Conservation (phyloP, 2,797 vertebrate species). For the Sparus aurata region DNA sequence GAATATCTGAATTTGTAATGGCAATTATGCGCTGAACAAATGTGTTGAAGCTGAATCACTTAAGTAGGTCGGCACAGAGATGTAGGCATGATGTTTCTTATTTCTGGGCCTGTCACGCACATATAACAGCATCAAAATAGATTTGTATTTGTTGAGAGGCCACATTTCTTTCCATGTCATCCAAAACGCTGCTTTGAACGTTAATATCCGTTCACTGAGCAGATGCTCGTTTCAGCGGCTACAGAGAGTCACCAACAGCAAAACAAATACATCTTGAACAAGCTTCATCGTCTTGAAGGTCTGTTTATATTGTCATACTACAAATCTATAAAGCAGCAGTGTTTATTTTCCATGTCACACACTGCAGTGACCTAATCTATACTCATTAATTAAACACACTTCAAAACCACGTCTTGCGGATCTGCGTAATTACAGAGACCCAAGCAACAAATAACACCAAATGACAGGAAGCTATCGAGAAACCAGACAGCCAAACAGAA, state of each 20-base stretch:
- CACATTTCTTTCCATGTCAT: neutral
- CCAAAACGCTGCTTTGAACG: neutral
- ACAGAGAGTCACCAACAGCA: neutral
- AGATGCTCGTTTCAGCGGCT: neutral
- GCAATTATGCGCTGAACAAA: neutral
- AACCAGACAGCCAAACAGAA: neutral
- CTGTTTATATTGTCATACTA: neutral
- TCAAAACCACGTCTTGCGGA: neutral
- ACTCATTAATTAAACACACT: neutral
- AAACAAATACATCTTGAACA: neutral
- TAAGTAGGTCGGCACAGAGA: neutral
- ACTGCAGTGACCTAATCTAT: neutral
- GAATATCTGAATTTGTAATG: conserved; percentile 60
- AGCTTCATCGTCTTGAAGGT: too few relatives aligned
- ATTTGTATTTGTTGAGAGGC: neutral
- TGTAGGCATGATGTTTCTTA: neutral
- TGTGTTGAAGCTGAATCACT: neutral
- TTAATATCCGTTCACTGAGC: neutral
- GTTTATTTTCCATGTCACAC: neutral
- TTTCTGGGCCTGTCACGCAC: neutral
- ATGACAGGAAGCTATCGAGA: neutral
- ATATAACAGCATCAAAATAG: neutral
- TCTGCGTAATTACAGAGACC: neutral
- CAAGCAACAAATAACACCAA: neutral
- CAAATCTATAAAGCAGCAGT: neutral